Percentiles rank a stretch among this genome's conserved stretches.
Evolutionary conservation across 2,888 invertebrate species (phyloP).

Genomic region (Acleris sparsana): DNA sequence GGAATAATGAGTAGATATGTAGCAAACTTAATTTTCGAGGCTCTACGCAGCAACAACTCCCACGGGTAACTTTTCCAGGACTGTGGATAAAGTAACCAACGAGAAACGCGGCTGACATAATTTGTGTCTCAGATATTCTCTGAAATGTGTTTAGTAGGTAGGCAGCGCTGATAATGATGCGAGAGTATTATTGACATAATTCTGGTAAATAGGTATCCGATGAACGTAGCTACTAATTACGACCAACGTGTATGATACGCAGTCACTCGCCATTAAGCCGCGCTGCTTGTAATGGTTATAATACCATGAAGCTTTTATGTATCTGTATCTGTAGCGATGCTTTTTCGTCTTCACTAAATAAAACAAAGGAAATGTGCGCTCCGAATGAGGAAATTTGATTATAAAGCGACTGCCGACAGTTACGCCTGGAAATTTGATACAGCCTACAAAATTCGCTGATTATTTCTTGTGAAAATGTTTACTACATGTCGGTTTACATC

Average conservation of each 20-base stretch:
- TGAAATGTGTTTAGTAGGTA: not conserved
- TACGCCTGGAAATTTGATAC: conserved; percentile 8
- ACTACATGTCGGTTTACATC: too few species aligned
- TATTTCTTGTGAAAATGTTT: conserved; percentile 4
- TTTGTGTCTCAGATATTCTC: conserved; percentile 13
- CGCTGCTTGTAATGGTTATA: not conserved
- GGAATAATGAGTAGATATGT: conserved; percentile 27
- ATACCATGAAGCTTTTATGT: conserved; percentile 1
- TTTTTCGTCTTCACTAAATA: conserved; percentile 12
- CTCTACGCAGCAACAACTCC: conserved; percentile 24
- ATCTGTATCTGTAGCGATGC: not conserved
- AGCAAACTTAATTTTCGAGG: conserved; percentile 32
- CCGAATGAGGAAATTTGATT: conserved; percentile 21
- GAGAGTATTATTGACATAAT: conserved; percentile 5
- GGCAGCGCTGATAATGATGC: not conserved
- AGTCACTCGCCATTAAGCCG: conserved; percentile 6
- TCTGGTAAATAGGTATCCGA: not conserved
- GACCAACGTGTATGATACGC: not conserved
- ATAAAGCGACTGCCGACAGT: conserved; percentile 3
- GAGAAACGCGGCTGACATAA: conserved; percentile 28
- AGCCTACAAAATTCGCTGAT: conserved; percentile 3
- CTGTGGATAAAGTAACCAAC: conserved; percentile 31
- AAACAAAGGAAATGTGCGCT: conserved; percentile 19
- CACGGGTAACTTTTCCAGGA: conserved; percentile 30
- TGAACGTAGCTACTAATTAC: not conserved